Conservation (phyloP, 2,113 vertebrate species). For the Pseudonaja textilis region DNA sequence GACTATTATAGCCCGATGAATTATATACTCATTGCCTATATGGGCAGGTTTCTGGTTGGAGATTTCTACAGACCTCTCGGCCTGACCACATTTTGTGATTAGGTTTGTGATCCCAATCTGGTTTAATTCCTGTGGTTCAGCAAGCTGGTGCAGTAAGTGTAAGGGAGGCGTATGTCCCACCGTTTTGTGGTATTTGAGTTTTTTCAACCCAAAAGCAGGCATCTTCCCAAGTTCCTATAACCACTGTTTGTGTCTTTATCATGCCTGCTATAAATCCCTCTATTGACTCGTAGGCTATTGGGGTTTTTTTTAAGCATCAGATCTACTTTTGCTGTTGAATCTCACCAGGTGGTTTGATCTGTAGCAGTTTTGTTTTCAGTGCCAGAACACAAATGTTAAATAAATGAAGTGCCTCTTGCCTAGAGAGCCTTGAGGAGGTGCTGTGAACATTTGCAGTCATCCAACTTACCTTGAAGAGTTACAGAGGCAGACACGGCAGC, state of each 20-base stretch:
- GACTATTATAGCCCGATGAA: background rate
- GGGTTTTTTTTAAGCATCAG: background rate
- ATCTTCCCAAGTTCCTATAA: background rate
- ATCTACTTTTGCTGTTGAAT: background rate
- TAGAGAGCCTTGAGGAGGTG: background rate
- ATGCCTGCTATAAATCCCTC: background rate
- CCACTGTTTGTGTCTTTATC: background rate
- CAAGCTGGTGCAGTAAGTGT: background rate
- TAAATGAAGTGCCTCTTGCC: background rate
- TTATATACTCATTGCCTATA: background rate
- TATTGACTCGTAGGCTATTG: background rate
- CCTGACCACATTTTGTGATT: background rate
- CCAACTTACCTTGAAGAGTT: background rate
- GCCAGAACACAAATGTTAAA: background rate
- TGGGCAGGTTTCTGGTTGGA: background rate
- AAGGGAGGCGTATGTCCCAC: background rate
- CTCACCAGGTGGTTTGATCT: background rate
- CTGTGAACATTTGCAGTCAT: background rate
- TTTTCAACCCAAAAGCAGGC: background rate
- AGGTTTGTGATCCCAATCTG: background rate
- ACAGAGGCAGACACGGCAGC: background rate
- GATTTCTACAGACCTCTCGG: background rate
- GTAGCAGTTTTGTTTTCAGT: background rate
- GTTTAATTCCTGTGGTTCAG: background rate
- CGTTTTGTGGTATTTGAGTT: background rate